Evolutionary conservation across 2,797 vertebrate genomes (phyloP).

Genomic region (Pelochelys cantorii): DNA sequence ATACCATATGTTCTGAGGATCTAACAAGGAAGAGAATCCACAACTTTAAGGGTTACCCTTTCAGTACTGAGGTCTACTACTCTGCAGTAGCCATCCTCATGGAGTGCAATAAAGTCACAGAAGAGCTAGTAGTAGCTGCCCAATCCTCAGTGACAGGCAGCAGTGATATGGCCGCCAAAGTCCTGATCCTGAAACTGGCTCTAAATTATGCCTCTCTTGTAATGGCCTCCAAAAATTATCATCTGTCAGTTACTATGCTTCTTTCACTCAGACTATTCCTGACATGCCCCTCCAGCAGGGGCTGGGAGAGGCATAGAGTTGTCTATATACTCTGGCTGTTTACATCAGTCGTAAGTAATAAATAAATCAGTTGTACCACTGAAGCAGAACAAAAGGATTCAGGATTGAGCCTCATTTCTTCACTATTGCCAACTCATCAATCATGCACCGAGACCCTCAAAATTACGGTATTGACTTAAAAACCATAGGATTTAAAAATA

Average conservation of each 20-base stretch:
- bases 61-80: neutral
- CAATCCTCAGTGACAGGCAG: neutral
- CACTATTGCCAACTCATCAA: neutral
- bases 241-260: rapidly evolving
- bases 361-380: neutral
- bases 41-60: neutral
- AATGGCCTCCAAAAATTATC: neutral
- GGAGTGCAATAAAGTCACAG: neutral
- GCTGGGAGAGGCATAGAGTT: neutral
- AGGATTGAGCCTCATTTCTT: neutral
- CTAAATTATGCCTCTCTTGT: no score
- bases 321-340: neutral
- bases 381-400: neutral
- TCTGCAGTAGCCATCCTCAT: rapidly evolving
- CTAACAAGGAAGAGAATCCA: neutral
- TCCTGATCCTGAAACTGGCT: no score
- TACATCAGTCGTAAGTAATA: neutral
- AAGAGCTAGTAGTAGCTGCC: neutral
- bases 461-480: neutral
- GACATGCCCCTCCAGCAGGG: neutral
- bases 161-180: no score
- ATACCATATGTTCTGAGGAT: neutral
- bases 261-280: neutral
- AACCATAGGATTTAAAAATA: neutral
- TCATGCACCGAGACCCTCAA: neutral